Conservation (phyloP, 2,888 invertebrate genomes). For the Dolichopus griseipennis region DNA sequence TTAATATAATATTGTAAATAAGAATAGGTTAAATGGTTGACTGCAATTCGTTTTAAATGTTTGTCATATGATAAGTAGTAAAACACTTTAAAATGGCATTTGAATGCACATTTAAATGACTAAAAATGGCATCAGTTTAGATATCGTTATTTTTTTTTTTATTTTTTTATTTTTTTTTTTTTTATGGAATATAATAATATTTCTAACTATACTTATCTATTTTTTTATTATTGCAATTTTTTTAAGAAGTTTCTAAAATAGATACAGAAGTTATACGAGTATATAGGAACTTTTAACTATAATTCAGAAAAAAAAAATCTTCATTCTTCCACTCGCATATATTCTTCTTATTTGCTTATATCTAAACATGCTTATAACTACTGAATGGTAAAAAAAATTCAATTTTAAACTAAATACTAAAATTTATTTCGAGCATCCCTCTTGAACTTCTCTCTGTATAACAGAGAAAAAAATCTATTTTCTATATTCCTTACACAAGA, state of each 20-base stretch:
- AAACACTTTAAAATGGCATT: conserved; percentile 3
- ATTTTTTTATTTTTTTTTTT: not conserved
- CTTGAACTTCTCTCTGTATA: not conserved
- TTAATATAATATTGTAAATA: not conserved
- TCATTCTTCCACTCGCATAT: no score
- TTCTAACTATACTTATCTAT: no score
- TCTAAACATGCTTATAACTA: no score
- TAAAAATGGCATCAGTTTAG: not conserved
- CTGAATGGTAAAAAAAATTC: no score
- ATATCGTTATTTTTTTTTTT: not conserved
- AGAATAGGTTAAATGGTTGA: conserved; percentile 4
- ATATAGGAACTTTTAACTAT: no score
- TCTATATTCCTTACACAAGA: not conserved
- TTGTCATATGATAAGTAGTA: conserved; percentile 5
- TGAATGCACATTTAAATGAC: conserved; percentile 1
- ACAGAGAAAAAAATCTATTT: not conserved
- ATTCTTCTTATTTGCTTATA: no score
- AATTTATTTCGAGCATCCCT: conserved; percentile 1
- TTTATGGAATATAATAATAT: no score
- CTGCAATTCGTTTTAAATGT: conserved; percentile 6
- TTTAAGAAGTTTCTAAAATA: not conserved
- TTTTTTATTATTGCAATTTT: not conserved
- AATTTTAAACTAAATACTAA: not conserved
- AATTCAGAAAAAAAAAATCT: no score
- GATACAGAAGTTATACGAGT: not conserved